Percentiles rank a stretch among this genome's conserved stretches.
These are phyloP conservation scores for Medauroidea extradentata DNA, from an alignment of 1,140 invertebrate genomes.

Conservation along the genomic window DNA sequence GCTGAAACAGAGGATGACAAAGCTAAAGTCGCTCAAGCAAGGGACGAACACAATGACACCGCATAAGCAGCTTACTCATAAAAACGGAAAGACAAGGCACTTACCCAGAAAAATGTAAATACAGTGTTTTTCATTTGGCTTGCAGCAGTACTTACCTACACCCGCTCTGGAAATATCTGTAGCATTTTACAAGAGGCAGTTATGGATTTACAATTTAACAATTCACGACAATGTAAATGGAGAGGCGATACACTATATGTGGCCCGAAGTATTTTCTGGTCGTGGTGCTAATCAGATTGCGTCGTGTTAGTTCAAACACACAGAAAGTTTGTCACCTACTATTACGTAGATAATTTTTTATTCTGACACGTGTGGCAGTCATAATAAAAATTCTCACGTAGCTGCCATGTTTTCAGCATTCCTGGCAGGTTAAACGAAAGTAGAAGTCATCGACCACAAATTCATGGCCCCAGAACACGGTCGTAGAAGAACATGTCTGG, in stretches of 20 bases:
- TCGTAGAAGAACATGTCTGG: too few species aligned
- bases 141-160: slow-evolving; percentile 20
- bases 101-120: background rate
- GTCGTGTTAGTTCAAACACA: slow-evolving; percentile 28
- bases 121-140: slow-evolving; percentile 11
- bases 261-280: slow-evolving; percentile 32
- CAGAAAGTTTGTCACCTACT: slow-evolving; percentile 16
- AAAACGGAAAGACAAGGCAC: background rate
- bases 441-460: slow-evolving; percentile 19
- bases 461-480: slow-evolving; percentile 17
- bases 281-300: slow-evolving; percentile 34
- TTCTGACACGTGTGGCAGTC: slow-evolving; percentile 34
- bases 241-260: slow-evolving; percentile 33
- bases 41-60: too few species aligned
- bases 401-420: slow-evolving; percentile 23
- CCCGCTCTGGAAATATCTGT: slow-evolving; percentile 12
- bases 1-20: background rate
- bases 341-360: slow-evolving; percentile 30
- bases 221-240: slow-evolving; percentile 19
- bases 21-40: background rate
- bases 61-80: background rate
- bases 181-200: slow-evolving; percentile 18
- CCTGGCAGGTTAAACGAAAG: slow-evolving; percentile 3
- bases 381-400: slow-evolving; percentile 36
- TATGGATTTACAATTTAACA: slow-evolving; percentile 21